Evolutionary conservation across 2,113 vertebrate species (phyloP), one percentile per base, ranked within the genome.

Genomic region (Butorides virescens): DNA sequence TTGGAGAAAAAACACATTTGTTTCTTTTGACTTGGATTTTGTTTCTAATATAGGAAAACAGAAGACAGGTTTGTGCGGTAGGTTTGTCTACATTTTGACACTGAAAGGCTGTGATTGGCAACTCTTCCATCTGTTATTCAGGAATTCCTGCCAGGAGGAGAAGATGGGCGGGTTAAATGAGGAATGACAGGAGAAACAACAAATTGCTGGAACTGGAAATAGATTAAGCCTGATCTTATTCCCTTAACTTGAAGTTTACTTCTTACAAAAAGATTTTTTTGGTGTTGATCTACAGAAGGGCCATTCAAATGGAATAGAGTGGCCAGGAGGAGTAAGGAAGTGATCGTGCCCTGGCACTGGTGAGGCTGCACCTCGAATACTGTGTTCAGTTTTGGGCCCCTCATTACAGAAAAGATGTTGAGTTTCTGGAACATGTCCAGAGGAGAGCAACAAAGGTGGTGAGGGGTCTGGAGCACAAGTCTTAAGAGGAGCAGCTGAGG

Each of bases 111-210:
- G 88, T 81, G 73, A 84, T 30, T 78, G 65, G 53, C 61, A 93
- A 93, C 84, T 89, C 44, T 79, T 95, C 86, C 84, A 82, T 77
- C 59, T 89, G 86, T 76, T 92, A 76, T 70, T 72, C 73, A 58
- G 37, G 55, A 93, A 14, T 65, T 93, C 50, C 84, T 95, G 73
- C 80, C 76, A 87, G 80, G 10, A 95, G 65, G 32, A 90, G 59
- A 83, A 73, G 55, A 90, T 42, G 42, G 47, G 30, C 89, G 82
- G 46, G 44, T 67, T 85, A 85, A 83, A 75, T 36, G 46, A 92
- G 70, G 70, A 85, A 26, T 87, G 71, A 78, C 34, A 89, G 76
- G 21, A 93, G 58, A 89, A 92, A 75, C 46, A 76, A 85, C 83
- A 90, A 91, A 93, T 36, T 91, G 37, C 25, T 53, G 27, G 58